Evolutionary conservation across 2,888 invertebrate species (phyloP).

Genomic region (Orthosia gracilis): DNA sequence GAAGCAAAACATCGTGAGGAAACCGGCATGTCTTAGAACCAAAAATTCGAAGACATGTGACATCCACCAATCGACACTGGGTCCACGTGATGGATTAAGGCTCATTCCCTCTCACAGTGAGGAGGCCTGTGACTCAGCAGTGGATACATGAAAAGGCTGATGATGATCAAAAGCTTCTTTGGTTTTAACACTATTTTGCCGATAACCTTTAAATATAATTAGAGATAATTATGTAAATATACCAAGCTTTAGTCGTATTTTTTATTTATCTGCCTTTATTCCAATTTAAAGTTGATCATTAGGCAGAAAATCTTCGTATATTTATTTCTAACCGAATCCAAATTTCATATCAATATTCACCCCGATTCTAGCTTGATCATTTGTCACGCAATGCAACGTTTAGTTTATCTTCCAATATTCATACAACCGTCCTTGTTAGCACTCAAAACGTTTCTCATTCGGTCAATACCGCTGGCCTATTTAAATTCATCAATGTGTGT

Average conservation of each 20-base stretch:
- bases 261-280: neutral
- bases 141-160: no score
- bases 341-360: neutral
- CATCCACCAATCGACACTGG: no score
- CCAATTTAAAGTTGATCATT: neutral
- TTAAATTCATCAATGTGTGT: constrained; percentile 34
- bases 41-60: no score
- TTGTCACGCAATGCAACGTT: neutral
- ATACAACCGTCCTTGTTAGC: neutral
- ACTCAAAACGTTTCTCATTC: neutral
- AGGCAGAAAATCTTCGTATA: neutral
- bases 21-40: no score
- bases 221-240: neutral
- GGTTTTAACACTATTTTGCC: neutral
- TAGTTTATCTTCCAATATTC: neutral
- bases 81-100: no score
- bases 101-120: no score
- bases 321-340: neutral
- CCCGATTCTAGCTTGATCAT: neutral
- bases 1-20: no score
- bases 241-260: neutral
- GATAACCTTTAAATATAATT: neutral
- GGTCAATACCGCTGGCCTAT: constrained; percentile 31
- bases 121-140: no score
- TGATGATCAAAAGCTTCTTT: no score